Evolutionary conservation across 2,797 vertebrate species (phyloP).

Genomic region (Neomorphus geoffroyi): DNA sequence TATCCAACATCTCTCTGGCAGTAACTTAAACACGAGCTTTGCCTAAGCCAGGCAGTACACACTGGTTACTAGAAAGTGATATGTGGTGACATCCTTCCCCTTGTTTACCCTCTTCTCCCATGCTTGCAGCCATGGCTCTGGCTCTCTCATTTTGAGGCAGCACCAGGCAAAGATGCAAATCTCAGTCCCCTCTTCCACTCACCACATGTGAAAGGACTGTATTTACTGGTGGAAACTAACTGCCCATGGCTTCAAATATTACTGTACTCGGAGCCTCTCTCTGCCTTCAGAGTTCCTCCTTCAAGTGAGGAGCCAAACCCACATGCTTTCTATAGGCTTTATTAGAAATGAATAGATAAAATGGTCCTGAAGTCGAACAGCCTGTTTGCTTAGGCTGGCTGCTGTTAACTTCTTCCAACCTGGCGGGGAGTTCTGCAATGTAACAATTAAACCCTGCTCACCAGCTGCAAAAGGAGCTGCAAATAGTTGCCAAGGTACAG

Average conservation of each 20-base stretch:
- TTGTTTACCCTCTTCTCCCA: neutral
- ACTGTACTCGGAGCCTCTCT: neutral
- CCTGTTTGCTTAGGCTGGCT: neutral
- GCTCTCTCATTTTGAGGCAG: neutral
- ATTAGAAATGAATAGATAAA: neutral
- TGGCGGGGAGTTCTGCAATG: neutral
- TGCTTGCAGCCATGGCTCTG: neutral
- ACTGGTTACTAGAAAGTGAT: neutral
- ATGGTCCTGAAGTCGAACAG: neutral
- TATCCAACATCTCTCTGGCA: neutral
- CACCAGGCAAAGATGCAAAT: neutral
- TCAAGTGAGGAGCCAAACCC: neutral
- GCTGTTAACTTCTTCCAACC: neutral
- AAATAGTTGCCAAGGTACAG: neutral
- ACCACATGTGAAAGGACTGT: neutral
- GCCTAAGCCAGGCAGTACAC: neutral
- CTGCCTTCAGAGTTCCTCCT: neutral
- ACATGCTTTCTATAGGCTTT: neutral
- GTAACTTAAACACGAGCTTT: neutral
- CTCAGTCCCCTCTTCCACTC: slow-evolving; percentile 9
- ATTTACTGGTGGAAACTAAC: neutral
- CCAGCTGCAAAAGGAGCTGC: neutral
- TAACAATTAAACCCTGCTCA: rapidly evolving
- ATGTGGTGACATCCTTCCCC: neutral
- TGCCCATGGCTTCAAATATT: neutral